Evolutionary conservation across 2,888 invertebrate genomes (phyloP), one percentile per base, ranked within the genome.

Genomic region (Noctua janthina): DNA sequence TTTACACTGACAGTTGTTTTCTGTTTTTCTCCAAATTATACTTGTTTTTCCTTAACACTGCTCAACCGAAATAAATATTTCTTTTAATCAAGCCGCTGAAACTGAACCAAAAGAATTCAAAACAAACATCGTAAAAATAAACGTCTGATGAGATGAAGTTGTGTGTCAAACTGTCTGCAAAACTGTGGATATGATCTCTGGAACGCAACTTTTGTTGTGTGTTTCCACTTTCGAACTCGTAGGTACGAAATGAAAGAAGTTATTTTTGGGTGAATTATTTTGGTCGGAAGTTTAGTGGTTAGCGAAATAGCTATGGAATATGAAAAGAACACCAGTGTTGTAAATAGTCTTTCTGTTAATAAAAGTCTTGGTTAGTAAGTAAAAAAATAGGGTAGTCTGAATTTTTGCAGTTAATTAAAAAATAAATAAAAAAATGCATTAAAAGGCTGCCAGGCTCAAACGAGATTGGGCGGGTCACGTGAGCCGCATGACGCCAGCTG

Each of bases 51-150:
- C 39, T 77, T 72, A 56, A 66, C 76, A 82, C 81, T 85, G 82
- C 87, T 88, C 83, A 84, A 89, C 85, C 72, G 77, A 56, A 81
- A 86, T 89, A 90, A 82, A 85, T 84, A 77, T 85, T 89, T 83
- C 83, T 92, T 92, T 92, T 93, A 93, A 93, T 93, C 92, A 92
- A 92, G 90, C 88, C 87, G 83, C 84, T 86, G 89, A 83, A 91
- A 91, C 88, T 91, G 89, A 86, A 89, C 90, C 85, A 76, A 92
- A 82, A 79, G 89, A 90, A 92, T 89, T 92, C 89, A 91, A 92
- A 93, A 93, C 92, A 93, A 93, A 93, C 91, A 92, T 93, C 92
- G 91, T 93, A 93, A 93, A 93, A 93, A 91, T 92, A 91, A 90
- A 90, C 86, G 79, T 81, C 82, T 87, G 83, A 86, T 87, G 85